phyloP scores from a whole-genome alignment of 2,888 invertebrate genomes.

The Criorhina ranunculi region DNA sequence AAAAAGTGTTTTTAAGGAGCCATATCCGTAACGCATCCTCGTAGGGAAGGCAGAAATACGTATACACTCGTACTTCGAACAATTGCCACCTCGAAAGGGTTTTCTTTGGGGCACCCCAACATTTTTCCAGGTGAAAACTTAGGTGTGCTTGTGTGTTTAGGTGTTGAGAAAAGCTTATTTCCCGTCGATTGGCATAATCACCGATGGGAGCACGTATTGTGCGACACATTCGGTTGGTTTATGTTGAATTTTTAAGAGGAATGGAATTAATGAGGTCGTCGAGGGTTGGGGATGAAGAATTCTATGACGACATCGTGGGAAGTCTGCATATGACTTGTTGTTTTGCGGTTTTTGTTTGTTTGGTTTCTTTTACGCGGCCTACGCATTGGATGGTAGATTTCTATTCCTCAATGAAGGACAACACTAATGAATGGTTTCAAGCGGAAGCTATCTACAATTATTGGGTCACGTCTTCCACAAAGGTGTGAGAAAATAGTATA shows the following conservation, averaged over 20 bases:
- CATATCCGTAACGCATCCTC: slow-evolving; percentile 12
- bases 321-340: too few relatives aligned
- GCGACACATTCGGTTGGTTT: slow-evolving; percentile 34
- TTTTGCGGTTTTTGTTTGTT: too few relatives aligned
- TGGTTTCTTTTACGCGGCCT: too few relatives aligned
- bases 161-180: slow-evolving; percentile 40
- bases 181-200: slow-evolving; percentile 50
- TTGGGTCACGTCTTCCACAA: too few relatives aligned
- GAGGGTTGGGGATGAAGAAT: neutral
- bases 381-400: too few relatives aligned
- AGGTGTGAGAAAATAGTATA: too few relatives aligned
- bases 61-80: too few relatives aligned
- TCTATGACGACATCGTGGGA: neutral
- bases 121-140: slow-evolving; percentile 25
- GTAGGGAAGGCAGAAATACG: too few relatives aligned
- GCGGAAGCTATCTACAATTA: too few relatives aligned
- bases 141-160: neutral
- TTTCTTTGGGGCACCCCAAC: neutral
- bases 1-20: slow-evolving; percentile 6
- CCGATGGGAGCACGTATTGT: slow-evolving; percentile 48
- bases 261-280: slow-evolving; percentile 32
- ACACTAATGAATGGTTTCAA: too few relatives aligned
- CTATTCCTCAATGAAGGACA: too few relatives aligned
- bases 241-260: slow-evolving; percentile 36
- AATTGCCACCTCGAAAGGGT: neutral